Base-by-base conservation (phyloP, 2,113 vertebrate species). In the Ptychochromis oligacanthus region DNA sequence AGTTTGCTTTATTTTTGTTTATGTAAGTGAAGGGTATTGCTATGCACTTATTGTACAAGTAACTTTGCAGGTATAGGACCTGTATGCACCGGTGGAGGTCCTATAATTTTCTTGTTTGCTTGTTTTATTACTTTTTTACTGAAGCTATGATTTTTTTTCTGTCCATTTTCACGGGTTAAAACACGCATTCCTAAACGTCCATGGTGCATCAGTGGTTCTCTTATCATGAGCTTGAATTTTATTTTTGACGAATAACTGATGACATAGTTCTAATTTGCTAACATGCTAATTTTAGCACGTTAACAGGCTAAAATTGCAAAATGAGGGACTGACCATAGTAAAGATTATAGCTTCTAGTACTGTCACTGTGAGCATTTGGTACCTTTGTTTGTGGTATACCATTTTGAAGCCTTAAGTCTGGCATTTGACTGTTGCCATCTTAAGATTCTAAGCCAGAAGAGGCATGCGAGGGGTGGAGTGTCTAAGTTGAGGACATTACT, bases 231-330 rank as follows among this genome's bases (percentile, higher is more conserved):
- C 9, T 38, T 8, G 6, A 38, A 38, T 40, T 67, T 26, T 18
- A 13, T 13, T 13, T 43, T 43, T 4, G 3, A 49, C 6, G 18
- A 40, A 46, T 67, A 49, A 46, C 22, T 67, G 40, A 28, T 18
- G 22, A 49, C 49, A 38, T 24, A 43, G n/a, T 43, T n/a, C 38
- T 65, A 43, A 43, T 43, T 65, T 43, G 13, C 36, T n/a, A 43
- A 65, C n/a, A 43, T 65, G 14, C 40, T 43, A 65, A 36, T 65
- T 65, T 65, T 40, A 40, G 7, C 36, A 65, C 40, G 0, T 67
- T 0, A 46, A 46, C 38, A 0, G 38, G 26, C 7, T 0, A 40
- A 67, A 67, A 67, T 5, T 5, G 62, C 13, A 24, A 2, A 64
- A 15, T 24, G 20, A 64, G n/a, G 36, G 40, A 12, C n/a, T 46